These are phyloP conservation scores for Helicoverpa zea DNA, from an alignment of 1,140 invertebrate genomes.

Conservation along the genomic window DNA sequence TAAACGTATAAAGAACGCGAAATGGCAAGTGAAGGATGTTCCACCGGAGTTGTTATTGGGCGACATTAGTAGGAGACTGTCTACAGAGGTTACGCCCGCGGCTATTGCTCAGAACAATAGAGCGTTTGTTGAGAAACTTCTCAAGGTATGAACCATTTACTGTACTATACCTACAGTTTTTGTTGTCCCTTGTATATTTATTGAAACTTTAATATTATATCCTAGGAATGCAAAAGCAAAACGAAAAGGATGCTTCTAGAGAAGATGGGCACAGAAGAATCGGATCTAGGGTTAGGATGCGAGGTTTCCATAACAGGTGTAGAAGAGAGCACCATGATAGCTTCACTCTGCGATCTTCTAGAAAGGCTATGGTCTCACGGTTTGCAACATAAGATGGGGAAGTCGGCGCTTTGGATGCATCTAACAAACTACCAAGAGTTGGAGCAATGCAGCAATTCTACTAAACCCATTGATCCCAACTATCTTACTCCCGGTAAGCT, in stretches of 20 bases:
- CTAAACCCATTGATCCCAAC: slow-evolving; percentile 93
- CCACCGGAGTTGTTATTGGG: slow-evolving; percentile 84
- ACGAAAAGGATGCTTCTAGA: slow-evolving; percentile 99
- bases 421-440: slow-evolving; percentile 95
- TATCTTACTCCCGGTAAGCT: slow-evolving; percentile 93
- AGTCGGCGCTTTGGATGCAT: slow-evolving; percentile 98
- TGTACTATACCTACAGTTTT: neutral
- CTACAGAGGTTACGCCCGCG: slow-evolving; percentile 91
- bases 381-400: slow-evolving; percentile 97
- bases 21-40: slow-evolving; percentile 88
- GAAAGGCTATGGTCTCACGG: slow-evolving; percentile 99
- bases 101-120: slow-evolving; percentile 99
- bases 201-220: neutral
- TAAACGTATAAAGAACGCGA: slow-evolving; percentile 88
- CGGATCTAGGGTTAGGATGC: slow-evolving; percentile 89
- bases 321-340: slow-evolving; percentile 99
- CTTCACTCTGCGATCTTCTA: slow-evolving; percentile 98
- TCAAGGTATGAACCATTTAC: slow-evolving; percentile 90
- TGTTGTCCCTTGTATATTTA: neutral
- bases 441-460: slow-evolving; percentile 92
- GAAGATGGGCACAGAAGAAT: slow-evolving; percentile 98
- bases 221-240: slow-evolving; percentile 95
- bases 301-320: slow-evolving; percentile 89
- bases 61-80: slow-evolving; percentile 80
- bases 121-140: slow-evolving; percentile 98